Conservation (phyloP, 2,113 vertebrate genomes). For the Bos indicus region DNA sequence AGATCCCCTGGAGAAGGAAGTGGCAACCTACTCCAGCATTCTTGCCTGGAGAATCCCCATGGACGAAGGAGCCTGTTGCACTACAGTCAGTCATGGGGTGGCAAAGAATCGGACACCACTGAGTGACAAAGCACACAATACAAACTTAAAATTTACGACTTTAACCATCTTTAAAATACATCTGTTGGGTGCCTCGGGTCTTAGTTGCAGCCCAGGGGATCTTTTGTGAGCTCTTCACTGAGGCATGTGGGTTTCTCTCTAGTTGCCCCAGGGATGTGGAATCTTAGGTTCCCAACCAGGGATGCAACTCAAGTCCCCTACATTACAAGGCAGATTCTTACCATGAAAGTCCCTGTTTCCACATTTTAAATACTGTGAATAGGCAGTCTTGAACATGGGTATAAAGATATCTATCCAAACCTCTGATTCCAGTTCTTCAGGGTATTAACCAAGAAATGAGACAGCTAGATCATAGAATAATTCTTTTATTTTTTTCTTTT, state of each 20-base stretch:
- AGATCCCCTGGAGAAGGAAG: neutral
- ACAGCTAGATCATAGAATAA: neutral
- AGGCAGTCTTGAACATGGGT: neutral
- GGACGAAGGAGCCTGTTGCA: neutral
- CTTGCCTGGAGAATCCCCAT: neutral
- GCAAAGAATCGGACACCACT: neutral
- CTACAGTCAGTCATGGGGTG: neutral
- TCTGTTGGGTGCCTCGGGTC: neutral
- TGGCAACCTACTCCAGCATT: neutral
- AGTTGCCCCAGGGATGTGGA: neutral
- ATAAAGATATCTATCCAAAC: neutral
- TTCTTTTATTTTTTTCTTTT: neutral
- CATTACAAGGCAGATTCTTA: neutral
- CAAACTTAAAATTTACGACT: neutral
- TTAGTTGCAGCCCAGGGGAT: neutral
- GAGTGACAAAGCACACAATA: neutral
- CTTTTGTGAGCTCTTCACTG: neutral
- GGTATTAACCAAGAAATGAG: neutral
- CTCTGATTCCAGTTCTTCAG: neutral
- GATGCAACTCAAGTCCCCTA: neutral
- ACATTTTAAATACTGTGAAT: neutral
- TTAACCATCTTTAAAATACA: neutral
- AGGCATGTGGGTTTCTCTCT: neutral
- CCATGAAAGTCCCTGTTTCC: neutral
- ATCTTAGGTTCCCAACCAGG: neutral